Base-by-base conservation (phyloP, 2,888 invertebrate genomes). In the Drosophila austrosaltans region DNA sequence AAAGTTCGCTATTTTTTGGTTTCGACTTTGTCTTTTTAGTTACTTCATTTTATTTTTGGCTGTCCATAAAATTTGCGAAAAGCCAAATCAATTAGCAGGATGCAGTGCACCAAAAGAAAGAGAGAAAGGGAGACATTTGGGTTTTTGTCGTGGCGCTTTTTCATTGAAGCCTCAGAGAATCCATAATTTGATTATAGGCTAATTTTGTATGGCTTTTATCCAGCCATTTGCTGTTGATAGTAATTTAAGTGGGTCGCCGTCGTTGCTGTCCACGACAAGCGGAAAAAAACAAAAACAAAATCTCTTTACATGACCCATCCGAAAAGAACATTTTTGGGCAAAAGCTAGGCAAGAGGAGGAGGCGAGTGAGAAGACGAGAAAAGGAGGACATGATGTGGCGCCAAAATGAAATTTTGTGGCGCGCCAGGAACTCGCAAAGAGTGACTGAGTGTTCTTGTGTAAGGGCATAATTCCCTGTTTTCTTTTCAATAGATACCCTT, bases 181-280 rank as follows among this genome's bases (percentile, higher is more conserved):
- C 28, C 68, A 72, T 81, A 82, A 82, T 75, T 78, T 40, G 25
- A 69, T 81, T 80, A 82, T 64, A 62, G 57, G 42, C 60, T n/a
- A 68, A 42, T 57, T 75, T 72, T 71, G 22, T 72, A 76, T 69
- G 76, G 69, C 65, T 79, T 74, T 72, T 36, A 57, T 69, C 54
- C 48, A 6, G 12, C 3, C 22, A 10, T 48, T 28, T 36, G 22
- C 20, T 39, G 30, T 36, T 36, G 28, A 62, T 42, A 57, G 63
- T 56, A 53, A 63, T 69, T 65, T 70, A 65, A 70, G 60, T 65
- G 70, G 53, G 59, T 62, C 65, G 61, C 5, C 57, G 44, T 25
- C n/a, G 40, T 36, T 36, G 36, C 8, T 8, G 30, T 30, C 8
- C 8, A 36, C 36, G 2, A 36, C 36, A 36, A 36, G 36, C 12